Evolutionary conservation across 1,140 invertebrate species (phyloP).

Genomic region (Gryllus bimaculatus): DNA sequence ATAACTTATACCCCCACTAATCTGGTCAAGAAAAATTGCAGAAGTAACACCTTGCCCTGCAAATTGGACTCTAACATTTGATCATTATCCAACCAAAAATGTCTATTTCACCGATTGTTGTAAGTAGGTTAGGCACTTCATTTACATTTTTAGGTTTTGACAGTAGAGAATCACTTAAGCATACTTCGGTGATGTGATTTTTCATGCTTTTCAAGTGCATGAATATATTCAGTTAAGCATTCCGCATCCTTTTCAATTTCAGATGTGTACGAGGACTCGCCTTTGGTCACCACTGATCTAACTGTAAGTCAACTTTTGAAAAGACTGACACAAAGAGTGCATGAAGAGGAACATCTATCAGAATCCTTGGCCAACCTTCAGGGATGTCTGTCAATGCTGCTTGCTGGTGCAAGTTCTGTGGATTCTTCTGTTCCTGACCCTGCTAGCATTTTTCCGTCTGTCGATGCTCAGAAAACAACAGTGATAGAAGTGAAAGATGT

Average conservation of each 20-base stretch:
- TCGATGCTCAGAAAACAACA: not conserved
- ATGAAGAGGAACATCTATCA: constrained; percentile 55
- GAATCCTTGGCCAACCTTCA: constrained; percentile 50
- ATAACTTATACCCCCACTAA: no score
- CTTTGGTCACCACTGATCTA: constrained; percentile 39
- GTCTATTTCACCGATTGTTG: no score
- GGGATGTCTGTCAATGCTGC: constrained; percentile 58
- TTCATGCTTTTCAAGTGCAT: no score
- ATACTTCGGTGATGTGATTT: no score
- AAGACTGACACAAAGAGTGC: constrained; percentile 47
- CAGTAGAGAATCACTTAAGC: no score
- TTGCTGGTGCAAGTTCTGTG: constrained; percentile 33
- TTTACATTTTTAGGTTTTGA: no score
- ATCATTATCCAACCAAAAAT: no score
- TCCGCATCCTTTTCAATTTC: constrained; percentile 18
- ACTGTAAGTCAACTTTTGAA: constrained; percentile 48
- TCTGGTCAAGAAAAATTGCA: no score
- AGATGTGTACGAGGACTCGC: constrained; percentile 53
- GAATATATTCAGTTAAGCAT: not conserved
- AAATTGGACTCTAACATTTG: no score
- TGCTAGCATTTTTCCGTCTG: not conserved
- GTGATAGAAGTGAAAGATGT: not conserved
- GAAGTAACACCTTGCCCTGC: no score
- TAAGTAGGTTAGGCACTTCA: no score
- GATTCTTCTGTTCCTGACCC: not conserved